phyloP scores from a whole-genome alignment of 2,113 vertebrate genomes.

The Capreolus pygargus region DNA sequence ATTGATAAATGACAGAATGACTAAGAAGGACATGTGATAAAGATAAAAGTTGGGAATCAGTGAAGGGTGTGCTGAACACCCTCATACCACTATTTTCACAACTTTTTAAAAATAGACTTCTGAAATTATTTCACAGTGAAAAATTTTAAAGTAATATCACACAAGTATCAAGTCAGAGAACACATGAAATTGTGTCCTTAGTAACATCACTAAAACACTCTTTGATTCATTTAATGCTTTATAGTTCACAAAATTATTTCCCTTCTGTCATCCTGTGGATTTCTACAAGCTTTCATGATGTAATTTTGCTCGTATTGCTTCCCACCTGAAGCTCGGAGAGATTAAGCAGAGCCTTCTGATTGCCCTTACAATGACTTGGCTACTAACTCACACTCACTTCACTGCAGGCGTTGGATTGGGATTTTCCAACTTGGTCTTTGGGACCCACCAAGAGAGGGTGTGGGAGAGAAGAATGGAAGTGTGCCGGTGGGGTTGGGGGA shows the following conservation, averaged over 20 bases:
- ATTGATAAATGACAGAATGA: neutral
- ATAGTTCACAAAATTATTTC: neutral
- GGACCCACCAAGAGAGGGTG: neutral
- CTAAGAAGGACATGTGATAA: neutral
- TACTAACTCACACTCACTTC: neutral
- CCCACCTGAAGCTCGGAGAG: neutral
- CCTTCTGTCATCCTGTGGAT: neutral
- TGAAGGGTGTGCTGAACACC: neutral
- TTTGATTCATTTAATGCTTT: neutral
- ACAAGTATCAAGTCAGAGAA: neutral
- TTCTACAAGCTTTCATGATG: neutral
- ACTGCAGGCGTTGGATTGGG: neutral
- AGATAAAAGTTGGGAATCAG: neutral
- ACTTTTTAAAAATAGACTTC: neutral
- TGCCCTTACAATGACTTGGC: neutral
- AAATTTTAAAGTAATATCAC: neutral
- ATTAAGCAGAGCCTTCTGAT: neutral
- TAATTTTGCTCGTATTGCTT: neutral
- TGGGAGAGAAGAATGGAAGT: neutral
- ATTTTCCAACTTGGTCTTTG: neutral
- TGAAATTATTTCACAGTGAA: conserved; percentile 28
- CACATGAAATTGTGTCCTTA: neutral
- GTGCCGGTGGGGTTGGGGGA: fast-evolving
- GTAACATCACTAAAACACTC: neutral
- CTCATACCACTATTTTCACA: neutral